Evolutionary conservation across 2,113 vertebrate genomes (phyloP).

Genomic region (Acanthochromis polyacanthus): DNA sequence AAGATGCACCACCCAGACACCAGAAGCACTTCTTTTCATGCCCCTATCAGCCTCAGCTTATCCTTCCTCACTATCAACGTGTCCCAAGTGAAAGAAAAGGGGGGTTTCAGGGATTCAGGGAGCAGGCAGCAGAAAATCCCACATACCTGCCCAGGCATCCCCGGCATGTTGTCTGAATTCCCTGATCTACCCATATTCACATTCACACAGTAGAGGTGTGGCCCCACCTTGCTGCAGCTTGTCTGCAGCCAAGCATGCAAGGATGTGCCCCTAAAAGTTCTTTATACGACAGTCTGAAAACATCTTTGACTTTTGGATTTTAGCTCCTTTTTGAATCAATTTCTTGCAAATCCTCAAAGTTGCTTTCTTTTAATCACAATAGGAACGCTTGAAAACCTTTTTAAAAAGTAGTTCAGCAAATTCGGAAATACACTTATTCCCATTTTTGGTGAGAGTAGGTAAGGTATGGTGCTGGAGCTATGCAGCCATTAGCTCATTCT

Average conservation of each 20-base stretch:
- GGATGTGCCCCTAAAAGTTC: constrained; percentile 33
- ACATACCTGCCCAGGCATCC: constrained; percentile 81
- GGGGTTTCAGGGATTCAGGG: constrained; percentile 41
- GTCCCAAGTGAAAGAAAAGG: constrained; percentile 25
- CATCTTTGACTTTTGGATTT: not conserved
- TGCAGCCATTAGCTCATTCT: not conserved
- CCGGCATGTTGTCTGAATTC: constrained; percentile 76
- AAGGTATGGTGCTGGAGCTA: not conserved
- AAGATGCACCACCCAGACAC: constrained; percentile 34
- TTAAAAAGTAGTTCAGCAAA: not conserved
- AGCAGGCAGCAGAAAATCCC: constrained; percentile 70
- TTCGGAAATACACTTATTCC: not conserved
- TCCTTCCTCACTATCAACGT: constrained; percentile 5
- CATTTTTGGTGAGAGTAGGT: not conserved
- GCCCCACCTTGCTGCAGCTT: constrained; percentile 70
- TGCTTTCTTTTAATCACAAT: constrained; percentile 11
- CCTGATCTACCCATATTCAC: constrained; percentile 62
- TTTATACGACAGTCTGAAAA: constrained; percentile 35
- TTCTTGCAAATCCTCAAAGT: not conserved
- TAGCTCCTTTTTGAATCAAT: not conserved
- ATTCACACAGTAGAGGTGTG: constrained; percentile 66
- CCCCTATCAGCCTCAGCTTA: constrained; percentile 46
- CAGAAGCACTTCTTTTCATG: constrained; percentile 32
- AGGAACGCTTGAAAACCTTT: not conserved
- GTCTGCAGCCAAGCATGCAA: constrained; percentile 58